Percentiles rank a stretch among this genome's conserved stretches.
phyloP scores from a whole-genome alignment of 2,888 invertebrate genomes.

The Cancer borealis region DNA sequence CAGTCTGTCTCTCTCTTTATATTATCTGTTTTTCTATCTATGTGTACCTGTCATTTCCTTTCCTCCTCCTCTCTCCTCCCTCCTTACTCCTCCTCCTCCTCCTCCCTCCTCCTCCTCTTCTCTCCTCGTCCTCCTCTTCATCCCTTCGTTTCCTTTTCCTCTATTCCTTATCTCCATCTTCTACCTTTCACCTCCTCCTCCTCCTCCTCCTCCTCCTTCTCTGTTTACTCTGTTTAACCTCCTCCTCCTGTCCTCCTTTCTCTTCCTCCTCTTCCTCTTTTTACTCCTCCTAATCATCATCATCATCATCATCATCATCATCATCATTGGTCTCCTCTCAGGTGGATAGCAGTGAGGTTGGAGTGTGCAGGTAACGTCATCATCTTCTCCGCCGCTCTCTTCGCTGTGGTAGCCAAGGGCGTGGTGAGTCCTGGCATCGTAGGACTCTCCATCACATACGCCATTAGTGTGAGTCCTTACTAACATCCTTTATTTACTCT shows the following conservation, averaged over 20 bases:
- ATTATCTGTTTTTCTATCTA: no score
- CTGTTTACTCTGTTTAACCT: background rate
- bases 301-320: background rate
- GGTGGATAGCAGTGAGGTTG: constrained; percentile 96
- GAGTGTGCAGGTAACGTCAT: constrained; percentile 98
- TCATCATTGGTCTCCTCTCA: constrained; percentile 79
- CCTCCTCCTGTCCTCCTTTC: background rate
- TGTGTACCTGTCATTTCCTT: no score
- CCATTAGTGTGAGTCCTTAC: constrained; percentile 79
- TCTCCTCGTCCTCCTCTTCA: background rate
- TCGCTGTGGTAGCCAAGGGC: constrained; percentile 91
- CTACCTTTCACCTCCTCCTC: background rate
- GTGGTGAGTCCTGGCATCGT: constrained; percentile 86
- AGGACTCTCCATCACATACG: constrained; percentile 82
- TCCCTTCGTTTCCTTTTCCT: background rate
- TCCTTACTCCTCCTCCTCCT: background rate
- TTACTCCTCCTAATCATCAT: background rate
- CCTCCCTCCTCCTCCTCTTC: no score
- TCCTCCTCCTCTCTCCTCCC: background rate
- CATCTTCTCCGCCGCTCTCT: constrained; percentile 95
- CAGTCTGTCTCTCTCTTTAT: background rate
- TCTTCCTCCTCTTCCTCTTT: background rate
- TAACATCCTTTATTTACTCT: no score
- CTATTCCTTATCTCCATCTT: background rate
- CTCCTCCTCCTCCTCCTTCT: background rate